phyloP scores from a whole-genome alignment of 2,888 invertebrate genomes.

The Lasioglossum lativentre region DNA sequence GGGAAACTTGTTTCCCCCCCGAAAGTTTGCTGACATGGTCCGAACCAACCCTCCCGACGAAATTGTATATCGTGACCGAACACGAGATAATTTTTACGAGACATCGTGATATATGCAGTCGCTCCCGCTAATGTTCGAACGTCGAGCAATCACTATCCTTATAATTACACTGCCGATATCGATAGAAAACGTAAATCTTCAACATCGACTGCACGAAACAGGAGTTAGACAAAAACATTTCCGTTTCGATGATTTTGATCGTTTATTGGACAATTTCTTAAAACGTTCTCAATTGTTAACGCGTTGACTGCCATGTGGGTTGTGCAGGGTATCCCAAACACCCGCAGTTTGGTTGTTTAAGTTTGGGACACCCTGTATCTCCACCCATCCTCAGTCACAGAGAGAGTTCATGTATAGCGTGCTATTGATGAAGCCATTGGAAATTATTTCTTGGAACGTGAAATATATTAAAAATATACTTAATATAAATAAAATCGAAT shows the following conservation, averaged over 20 bases:
- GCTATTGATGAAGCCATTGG: too few relatives aligned
- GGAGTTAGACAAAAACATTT: background rate
- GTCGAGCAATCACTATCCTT: background rate
- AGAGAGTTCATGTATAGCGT: too few relatives aligned
- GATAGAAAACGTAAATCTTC: background rate
- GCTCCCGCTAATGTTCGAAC: background rate
- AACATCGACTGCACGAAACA: background rate
- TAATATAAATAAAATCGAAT: too few relatives aligned
- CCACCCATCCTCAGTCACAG: too few relatives aligned
- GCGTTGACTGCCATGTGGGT: too few relatives aligned
- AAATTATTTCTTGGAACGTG: too few relatives aligned
- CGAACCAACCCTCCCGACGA: background rate
- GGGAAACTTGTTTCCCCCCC: constrained; percentile 20
- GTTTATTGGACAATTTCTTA: background rate
- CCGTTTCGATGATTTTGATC: background rate
- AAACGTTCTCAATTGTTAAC: too few relatives aligned
- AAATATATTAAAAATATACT: too few relatives aligned
- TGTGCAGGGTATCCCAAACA: too few relatives aligned
- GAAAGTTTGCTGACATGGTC: constrained; percentile 22
- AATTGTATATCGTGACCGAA: background rate
- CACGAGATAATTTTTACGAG: background rate
- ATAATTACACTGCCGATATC: background rate
- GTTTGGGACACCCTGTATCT: too few relatives aligned
- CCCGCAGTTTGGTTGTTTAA: too few relatives aligned
- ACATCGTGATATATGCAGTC: background rate